Evolutionary conservation across 2,888 invertebrate species (phyloP).

Genomic region (Tryphoninae sp.): DNA sequence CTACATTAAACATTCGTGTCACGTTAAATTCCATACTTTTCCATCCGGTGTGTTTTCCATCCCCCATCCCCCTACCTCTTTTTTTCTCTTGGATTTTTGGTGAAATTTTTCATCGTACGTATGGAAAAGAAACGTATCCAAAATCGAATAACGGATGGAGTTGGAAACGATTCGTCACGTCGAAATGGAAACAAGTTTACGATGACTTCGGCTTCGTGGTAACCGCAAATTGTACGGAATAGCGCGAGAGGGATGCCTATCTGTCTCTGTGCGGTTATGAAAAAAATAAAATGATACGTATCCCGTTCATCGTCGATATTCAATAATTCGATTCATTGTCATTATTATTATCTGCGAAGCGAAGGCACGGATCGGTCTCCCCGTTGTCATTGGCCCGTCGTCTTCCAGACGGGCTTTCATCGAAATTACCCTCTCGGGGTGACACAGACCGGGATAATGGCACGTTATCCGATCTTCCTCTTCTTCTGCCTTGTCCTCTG

Average conservation of each 20-base stretch:
- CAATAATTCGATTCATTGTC: slow-evolving; percentile 33
- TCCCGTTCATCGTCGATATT: slow-evolving; percentile 42
- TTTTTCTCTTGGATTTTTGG: not conserved
- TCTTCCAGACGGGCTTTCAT: slow-evolving; percentile 70
- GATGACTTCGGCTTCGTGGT: not conserved
- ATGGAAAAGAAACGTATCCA: not conserved
- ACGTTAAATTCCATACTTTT: slow-evolving; percentile 6
- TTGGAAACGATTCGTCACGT: too few species aligned
- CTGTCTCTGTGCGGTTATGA: slow-evolving; percentile 33
- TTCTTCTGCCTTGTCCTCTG: slow-evolving; percentile 47
- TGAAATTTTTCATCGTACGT: slow-evolving; percentile 19
- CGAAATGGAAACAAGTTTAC: too few species aligned
- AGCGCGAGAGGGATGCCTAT: slow-evolving; percentile 27
- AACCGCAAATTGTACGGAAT: slow-evolving; percentile 55
- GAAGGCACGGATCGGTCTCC: slow-evolving; percentile 26
- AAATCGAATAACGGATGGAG: not conserved
- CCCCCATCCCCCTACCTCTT: not conserved
- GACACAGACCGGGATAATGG: slow-evolving; percentile 74
- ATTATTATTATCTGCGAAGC: slow-evolving; percentile 46
- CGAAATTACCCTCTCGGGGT: slow-evolving; percentile 78
- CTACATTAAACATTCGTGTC: slow-evolving; percentile 57
- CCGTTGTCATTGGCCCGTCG: slow-evolving; percentile 24
- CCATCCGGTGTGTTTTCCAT: not conserved
- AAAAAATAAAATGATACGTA: slow-evolving; percentile 12
- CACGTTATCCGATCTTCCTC: slow-evolving; percentile 45